phyloP scores from a whole-genome alignment of 2,797 vertebrate species.

The Enteromius radiatus region DNA sequence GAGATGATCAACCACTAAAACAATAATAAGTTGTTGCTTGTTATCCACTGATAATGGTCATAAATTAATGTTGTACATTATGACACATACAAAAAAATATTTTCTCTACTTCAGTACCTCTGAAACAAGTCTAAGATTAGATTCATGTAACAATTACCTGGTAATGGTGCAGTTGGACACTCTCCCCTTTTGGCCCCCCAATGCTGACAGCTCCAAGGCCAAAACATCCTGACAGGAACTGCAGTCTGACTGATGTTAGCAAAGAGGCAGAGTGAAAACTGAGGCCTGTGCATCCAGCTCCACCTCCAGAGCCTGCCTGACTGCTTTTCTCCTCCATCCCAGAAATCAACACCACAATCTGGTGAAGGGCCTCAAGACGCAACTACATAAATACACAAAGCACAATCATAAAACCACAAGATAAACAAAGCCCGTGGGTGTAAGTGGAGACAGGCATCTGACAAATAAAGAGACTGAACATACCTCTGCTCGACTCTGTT shows the following conservation, averaged over 20 bases:
- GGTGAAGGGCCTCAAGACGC: conserved; percentile 94
- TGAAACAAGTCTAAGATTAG: background rate
- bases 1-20: background rate
- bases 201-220: conserved; percentile 90
- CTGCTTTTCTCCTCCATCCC: conserved; percentile 97
- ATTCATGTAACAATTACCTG: conserved; percentile 77
- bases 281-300: conserved; percentile 62
- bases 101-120: background rate
- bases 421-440: background rate
- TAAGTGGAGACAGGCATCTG: background rate
- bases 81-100: background rate
- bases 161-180: conserved; percentile 95
- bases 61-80: background rate
- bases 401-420: conserved; percentile 19
- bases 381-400: conserved; percentile 90
- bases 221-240: conserved; percentile 97
- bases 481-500: conserved; percentile 94
- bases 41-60: background rate
- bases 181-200: conserved; percentile 87
- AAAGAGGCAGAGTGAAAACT: conserved; percentile 91
- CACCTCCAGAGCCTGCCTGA: conserved; percentile 70
- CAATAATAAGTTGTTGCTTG: background rate
- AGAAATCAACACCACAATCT: conserved; percentile 93
- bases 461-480: background rate
- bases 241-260: conserved; percentile 94